Evolutionary conservation across 2,888 invertebrate species (phyloP), one percentile per base, ranked within the genome.

Genomic region (Nymphalis c-album): DNA sequence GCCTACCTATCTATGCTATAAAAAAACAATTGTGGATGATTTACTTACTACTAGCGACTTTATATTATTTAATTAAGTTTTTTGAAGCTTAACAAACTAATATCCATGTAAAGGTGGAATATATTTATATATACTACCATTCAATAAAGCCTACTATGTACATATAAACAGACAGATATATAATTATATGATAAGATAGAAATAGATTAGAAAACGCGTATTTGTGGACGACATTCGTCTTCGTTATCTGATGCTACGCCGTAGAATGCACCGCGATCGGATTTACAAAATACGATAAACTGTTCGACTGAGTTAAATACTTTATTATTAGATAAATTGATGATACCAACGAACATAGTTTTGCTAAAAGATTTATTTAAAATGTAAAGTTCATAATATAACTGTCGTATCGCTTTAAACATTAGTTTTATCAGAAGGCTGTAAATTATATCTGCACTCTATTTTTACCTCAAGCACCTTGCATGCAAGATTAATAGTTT

Each of bases 161-260:
- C 40, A 40, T 48, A 40, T 46, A 40, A 46, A 59, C 20, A 22
- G 18, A 45, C 16, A 59, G 1, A 35, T 16, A 40, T 10, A 59
- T 59, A 59, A 45, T 45, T 16, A 16, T n/a, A n/a, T 20, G 16
- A 45, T 40, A 59, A 45, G 58, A 40, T 59, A 6, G n/a, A 18
- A 16, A 20, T 16, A 18, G 18, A 20, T 17, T 22, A 18, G 20
- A 10, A 40, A 20, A 40, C 18, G 59, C 59, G 47, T 57, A 26
- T 10, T 26, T 58, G 63, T 26, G 4, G 48, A 35, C 31, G 63
- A 64, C 63, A 58, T 58, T 35, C 55, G 48, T 64, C 58, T 57
- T 53, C 22, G 13, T 35, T 58, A 64, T 64, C 58, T 35, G 63
- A 64, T 64, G 40, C 4, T 35, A 47, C 18, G 48, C 31, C 20